A percentile compares a stretch with the other conserved stretches of the same genome.
Conservation (phyloP, 2,888 invertebrate species). For the Cremastobaeus sp. region DNA sequence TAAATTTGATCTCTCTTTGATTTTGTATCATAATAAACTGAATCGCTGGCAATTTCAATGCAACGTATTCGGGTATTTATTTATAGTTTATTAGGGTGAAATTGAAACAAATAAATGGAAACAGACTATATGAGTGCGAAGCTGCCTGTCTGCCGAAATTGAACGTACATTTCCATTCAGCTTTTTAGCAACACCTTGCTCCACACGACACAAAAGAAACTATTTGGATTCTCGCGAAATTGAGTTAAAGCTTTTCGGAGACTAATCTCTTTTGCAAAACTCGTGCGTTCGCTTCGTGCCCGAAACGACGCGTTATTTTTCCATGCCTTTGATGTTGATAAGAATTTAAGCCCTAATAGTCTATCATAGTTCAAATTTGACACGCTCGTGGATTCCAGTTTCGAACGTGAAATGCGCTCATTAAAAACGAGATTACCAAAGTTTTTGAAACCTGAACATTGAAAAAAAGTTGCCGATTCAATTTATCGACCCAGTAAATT, state of each 20-base stretch:
- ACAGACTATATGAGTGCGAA: conserved; percentile 17
- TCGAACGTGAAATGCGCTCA: conserved; percentile 27
- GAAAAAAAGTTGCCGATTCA: too few species aligned
- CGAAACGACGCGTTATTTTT: conserved; percentile 33
- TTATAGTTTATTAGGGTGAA: conserved; percentile 27
- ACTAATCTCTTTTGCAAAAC: conserved; percentile 61
- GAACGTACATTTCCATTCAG: conserved; percentile 55
- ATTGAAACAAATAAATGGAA: conserved; percentile 19
- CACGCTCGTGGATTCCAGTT: conserved; percentile 7
- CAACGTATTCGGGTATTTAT: too few species aligned
- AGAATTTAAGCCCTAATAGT: conserved; percentile 50
- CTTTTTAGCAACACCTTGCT: conserved; percentile 52
- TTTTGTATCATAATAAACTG: too few species aligned
- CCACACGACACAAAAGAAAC: conserved; percentile 55
- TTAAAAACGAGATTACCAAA: conserved; percentile 1
- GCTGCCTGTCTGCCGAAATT: conserved; percentile 49
- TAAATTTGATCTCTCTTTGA: too few species aligned
- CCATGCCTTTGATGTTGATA: conserved; percentile 49
- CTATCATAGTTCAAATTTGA: conserved; percentile 50
- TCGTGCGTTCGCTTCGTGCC: conserved; percentile 34
- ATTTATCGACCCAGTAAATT: too few species aligned
- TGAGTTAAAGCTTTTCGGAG: conserved; percentile 59
- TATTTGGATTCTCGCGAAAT: conserved; percentile 58
- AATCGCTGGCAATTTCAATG: too few species aligned
- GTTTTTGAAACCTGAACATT: too few species aligned